Evolutionary conservation across 2,113 vertebrate species (phyloP).

Genomic region (Gallinago jamesoni): DNA sequence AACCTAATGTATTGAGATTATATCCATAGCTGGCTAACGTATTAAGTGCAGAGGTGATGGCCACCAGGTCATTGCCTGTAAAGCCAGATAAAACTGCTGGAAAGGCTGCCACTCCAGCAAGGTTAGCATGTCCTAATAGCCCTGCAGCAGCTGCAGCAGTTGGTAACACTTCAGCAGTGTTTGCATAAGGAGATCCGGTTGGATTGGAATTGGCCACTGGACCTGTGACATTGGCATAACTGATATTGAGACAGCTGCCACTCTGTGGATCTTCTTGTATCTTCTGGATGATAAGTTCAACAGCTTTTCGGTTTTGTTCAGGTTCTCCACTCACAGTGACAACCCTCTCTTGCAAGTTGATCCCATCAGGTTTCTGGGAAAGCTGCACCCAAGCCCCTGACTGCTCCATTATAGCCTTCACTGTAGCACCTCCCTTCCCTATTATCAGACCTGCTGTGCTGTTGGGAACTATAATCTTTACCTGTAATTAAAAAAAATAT

Average conservation of each 20-base stretch:
- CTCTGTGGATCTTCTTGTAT: conserved; percentile 91
- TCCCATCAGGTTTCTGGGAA: conserved; percentile 90
- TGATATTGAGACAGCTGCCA: conserved; percentile 91
- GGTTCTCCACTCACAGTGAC: conserved; percentile 90
- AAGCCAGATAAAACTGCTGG: conserved; percentile 88
- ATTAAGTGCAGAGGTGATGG: conserved; percentile 91
- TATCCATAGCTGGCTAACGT: conserved; percentile 90
- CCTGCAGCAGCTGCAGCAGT: conserved; percentile 86
- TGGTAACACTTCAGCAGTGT: conserved; percentile 89
- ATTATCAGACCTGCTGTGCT: conserved; percentile 91
- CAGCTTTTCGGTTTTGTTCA: conserved; percentile 89
- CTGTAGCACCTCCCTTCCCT: conserved; percentile 90
- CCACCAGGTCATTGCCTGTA: conserved; percentile 88
- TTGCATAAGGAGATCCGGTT: conserved; percentile 90
- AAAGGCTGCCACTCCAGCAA: conserved; percentile 87
- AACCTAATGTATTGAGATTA: conserved; percentile 88
- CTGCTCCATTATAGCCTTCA: conserved; percentile 91
- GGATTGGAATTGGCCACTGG: conserved; percentile 90
- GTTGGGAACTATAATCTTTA: conserved; percentile 93
- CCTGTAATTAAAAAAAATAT: conserved; percentile 87
- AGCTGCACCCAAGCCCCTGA: conserved; percentile 91
- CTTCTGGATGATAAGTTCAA: conserved; percentile 91
- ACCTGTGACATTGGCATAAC: conserved; percentile 89
- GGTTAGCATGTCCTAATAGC: conserved; percentile 88
- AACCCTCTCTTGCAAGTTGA: conserved; percentile 91